Percentiles rank a stretch among this genome's conserved stretches.
phyloP scores from a whole-genome alignment of 1,140 invertebrate species.

The Pseudomyrmex dendroicus region DNA sequence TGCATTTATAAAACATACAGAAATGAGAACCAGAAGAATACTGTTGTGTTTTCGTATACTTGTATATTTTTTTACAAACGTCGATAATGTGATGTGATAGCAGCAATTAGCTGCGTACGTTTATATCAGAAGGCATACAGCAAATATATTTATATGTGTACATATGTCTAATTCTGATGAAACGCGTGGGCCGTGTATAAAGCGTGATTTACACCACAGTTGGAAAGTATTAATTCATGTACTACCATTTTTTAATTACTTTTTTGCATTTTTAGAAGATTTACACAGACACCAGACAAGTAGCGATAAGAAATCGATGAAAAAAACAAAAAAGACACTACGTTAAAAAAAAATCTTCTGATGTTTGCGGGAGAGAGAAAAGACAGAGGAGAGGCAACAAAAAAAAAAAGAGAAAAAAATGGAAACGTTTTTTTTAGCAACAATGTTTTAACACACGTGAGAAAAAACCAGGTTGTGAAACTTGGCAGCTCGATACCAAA shows the following conservation, averaged over 20 bases:
- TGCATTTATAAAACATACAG: neutral
- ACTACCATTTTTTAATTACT: conserved; percentile 62
- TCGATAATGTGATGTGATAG: conserved; percentile 53
- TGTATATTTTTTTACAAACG: conserved; percentile 53
- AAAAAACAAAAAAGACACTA: conserved; percentile 15
- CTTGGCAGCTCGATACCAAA: conserved; percentile 81
- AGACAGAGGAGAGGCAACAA: neutral
- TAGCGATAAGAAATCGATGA: conserved; percentile 20
- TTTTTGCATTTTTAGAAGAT: conserved; percentile 68
- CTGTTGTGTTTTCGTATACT: neutral
- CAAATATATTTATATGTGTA: conserved; percentile 48
- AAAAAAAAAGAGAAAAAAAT: conserved; percentile 21
- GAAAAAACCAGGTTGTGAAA: conserved; percentile 69
- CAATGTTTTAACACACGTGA: conserved; percentile 42
- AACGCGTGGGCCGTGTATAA: conserved; percentile 35
- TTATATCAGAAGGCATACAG: conserved; percentile 47
- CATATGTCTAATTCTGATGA: conserved; percentile 35
- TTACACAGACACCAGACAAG: conserved; percentile 50
- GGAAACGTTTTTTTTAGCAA: conserved; percentile 37
- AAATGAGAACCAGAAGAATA: neutral
- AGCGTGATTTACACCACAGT: conserved; percentile 52
- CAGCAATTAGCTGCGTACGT: conserved; percentile 46
- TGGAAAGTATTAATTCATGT: conserved; percentile 64
- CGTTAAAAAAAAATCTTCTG: conserved; percentile 23
- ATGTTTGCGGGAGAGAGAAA: conserved; percentile 31